Evolutionary conservation across 2,797 vertebrate species (phyloP).

Genomic region (Anolis apletophallus): DNA sequence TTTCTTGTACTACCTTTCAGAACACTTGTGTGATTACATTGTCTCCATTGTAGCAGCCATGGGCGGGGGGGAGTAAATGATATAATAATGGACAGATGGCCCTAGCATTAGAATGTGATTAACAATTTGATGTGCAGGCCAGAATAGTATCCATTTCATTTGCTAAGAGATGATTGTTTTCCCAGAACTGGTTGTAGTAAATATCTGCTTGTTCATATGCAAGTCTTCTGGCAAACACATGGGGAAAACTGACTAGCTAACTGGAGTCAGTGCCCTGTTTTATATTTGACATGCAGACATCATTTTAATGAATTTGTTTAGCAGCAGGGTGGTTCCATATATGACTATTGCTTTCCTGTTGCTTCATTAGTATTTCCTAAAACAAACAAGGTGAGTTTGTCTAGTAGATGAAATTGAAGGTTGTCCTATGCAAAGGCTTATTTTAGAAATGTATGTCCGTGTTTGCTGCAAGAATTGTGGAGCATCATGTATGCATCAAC

Average conservation of each 20-base stretch:
- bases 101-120: constrained; percentile 45
- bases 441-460: neutral
- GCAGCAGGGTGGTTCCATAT: neutral
- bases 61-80: neutral
- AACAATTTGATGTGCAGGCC: rapidly evolving
- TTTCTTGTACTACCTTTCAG: neutral
- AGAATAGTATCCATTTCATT: constrained; percentile 34
- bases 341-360: neutral
- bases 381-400: neutral
- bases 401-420: neutral
- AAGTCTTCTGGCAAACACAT: neutral
- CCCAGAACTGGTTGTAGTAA: constrained; percentile 39
- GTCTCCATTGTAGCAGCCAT: rapidly evolving
- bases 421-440: neutral
- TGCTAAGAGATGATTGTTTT: constrained; percentile 28
- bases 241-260: neutral
- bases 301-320: neutral
- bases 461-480: neutral
- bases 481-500: too few relatives aligned
- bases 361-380: neutral
- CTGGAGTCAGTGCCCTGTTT: constrained; percentile 7
- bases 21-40: neutral
- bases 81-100: constrained; percentile 44
- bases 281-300: neutral
- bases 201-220: constrained; percentile 45